These are phyloP conservation scores for Glyptemys insculpta DNA, from an alignment of 2,797 vertebrate species.

Conservation along the genomic window DNA sequence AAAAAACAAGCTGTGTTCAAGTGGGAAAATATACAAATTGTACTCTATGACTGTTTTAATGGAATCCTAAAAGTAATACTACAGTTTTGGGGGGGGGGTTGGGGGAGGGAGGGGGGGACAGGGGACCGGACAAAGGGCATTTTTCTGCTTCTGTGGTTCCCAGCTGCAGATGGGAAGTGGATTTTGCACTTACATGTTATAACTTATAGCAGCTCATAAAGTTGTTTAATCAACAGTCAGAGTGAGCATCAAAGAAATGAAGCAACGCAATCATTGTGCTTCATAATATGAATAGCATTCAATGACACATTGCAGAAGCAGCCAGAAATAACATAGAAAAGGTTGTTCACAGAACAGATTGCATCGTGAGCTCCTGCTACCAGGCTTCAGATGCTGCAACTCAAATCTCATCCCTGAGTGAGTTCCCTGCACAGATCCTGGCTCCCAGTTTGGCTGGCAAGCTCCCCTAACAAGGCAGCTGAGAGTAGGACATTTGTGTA, in stretches of 20 bases:
- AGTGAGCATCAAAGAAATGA: background rate
- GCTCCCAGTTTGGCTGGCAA: conserved; percentile 3
- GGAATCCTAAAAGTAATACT: background rate
- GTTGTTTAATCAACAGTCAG: conserved; percentile 14
- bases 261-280: background rate
- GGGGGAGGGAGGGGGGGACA: no score
- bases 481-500: background rate
- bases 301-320: conserved; percentile 52
- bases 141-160: background rate
- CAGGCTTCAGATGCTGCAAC: background rate
- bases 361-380: conserved; percentile 20
- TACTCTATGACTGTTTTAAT: background rate
- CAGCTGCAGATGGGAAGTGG: background rate
- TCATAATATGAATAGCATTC: conserved; percentile 37
- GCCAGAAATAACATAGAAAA: conserved; percentile 58
- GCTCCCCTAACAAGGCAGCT: background rate
- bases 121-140: background rate
- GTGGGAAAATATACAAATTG: background rate
- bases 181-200: background rate
- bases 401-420: conserved; percentile 3
- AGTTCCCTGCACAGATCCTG: background rate
- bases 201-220: background rate
- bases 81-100: background rate
- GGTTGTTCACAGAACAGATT: conserved; percentile 58
- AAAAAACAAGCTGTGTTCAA: background rate